Evolutionary conservation across 2,113 vertebrate genomes (phyloP), one percentile per base, ranked within the genome.

Genomic region (Leucopsar rothschildi): DNA sequence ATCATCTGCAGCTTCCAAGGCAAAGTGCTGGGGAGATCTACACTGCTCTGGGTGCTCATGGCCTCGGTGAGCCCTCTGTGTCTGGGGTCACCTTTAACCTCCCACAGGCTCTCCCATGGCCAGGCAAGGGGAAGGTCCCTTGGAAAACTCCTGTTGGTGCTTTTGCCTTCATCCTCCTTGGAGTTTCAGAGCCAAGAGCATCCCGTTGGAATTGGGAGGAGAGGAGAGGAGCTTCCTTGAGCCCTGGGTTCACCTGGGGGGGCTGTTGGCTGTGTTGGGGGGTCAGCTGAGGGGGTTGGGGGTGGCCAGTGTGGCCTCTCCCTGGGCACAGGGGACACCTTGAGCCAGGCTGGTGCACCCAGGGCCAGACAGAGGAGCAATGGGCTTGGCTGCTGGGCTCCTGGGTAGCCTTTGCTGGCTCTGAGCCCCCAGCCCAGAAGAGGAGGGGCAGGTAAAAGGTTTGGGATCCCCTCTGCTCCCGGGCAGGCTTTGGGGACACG

Each of bases 1-100:
- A 29, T 19, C 12, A 22, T 28, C 42, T 23, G 39, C 28, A 57
- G n/a, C 45, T 56, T 49, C 37, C 0, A 6, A 29, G 22, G 23
- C 53, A 8, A 16, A 68, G 52, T 1, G 1, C 35, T 1, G 7
- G 11, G 35, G 20, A 13, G 5, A 0, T 45, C 27, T 35, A 2
- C 2, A 0, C 15, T 0, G 0, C 65, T 50, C 5, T 0, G 7
- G 27, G 28, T 21, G 63, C 31, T 82, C 31, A 0, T 27, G 5
- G 7, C 57, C 50, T 29, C 35, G 69, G 27, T 15, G 65, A 86
- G 4, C 42, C 33, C 35, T 78, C 10, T 0, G 2, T 20, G 20
- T 29, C 37, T 2, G 8, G 55, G 16, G 53, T 10, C 3, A 1
- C 22, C 63, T 78, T 28, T 6, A 21, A 42, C 19, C 33, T 22